Base-by-base conservation (phyloP, 2,113 vertebrate genomes). In the Puntigrus tetrazona region DNA sequence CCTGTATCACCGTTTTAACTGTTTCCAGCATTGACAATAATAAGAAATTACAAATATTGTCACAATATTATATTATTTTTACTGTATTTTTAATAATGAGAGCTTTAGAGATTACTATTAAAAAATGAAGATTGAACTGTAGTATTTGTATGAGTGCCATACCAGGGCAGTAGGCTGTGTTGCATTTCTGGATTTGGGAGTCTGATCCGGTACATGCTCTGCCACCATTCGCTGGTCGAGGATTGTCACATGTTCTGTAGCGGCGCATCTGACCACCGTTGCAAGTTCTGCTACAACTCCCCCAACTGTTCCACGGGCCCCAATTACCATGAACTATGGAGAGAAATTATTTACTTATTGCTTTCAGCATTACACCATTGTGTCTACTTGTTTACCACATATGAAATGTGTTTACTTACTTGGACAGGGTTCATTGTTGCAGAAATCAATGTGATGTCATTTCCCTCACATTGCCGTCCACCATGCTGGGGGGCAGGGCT, bases 271-370 rank as follows among this genome's bases (percentile, higher is more conserved):
- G 98, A 18, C 98, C 98, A 5, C 97, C 94, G 0, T 94, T 94
- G n/a, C 98, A 99, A 0, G 95, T 95, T 76, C 95, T 95, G 74
- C 98, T 99, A 87, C 98, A 99, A 1, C 89, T 92, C 47, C 97
- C 97, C 98, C 98, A 99, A 25, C 91, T 93, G 55, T 94, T 96
- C 98, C 98, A 99, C 0, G 95, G 94, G 50, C 95, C 95, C 98
- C 98, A 99, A 94, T 94, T 96, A 47, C 98, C 98, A 14, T 94
- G 95, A 82, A 95, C 98, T 99, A 57, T 45, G 52, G 1, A 61
- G 10, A 83, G 29, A 43, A 9, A 43, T 18, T 14, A 41, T 86
- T 72, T 82, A 25, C 31, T 34, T 55, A 5, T 34, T 41, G 29
- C 36, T 50, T 45, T 36, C 25, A 63, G n/a, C 25, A 22, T 75